phyloP scores from a whole-genome alignment of 2,888 invertebrate species.

The Caprella mutica region DNA sequence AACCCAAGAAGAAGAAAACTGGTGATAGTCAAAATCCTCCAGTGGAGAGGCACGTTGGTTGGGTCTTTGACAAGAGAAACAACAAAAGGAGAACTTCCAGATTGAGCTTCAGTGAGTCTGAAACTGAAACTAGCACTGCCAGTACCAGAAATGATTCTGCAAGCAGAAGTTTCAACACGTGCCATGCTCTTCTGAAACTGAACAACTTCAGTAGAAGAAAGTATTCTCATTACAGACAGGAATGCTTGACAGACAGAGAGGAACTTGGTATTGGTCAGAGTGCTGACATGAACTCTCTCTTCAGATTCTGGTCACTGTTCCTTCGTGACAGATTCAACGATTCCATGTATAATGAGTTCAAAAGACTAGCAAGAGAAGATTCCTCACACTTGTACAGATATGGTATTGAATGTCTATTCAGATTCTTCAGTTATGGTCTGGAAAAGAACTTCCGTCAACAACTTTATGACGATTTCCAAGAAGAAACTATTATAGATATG shows the following conservation, averaged over 20 bases:
- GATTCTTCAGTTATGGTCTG: constrained; percentile 94
- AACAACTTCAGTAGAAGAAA: constrained; percentile 97
- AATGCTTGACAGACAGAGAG: constrained; percentile 88
- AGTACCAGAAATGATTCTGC: not conserved
- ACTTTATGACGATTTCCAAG: constrained; percentile 89
- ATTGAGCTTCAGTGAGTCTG: constrained; percentile 22
- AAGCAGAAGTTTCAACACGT: constrained; percentile 66
- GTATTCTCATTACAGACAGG: constrained; percentile 88
- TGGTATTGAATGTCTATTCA: constrained; percentile 62
- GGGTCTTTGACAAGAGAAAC: constrained; percentile 88
- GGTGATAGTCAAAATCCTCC: constrained; percentile 83
- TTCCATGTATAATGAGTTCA: constrained; percentile 96
- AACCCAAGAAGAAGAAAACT: constrained; percentile 74
- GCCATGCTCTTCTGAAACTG: constrained; percentile 83
- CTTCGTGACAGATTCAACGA: constrained; percentile 94
- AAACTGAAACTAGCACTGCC: constrained; percentile 8
- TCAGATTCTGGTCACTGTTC: constrained; percentile 99
- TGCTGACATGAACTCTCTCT: constrained; percentile 98
- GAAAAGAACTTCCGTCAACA: constrained; percentile 93
- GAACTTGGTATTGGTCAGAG: constrained; percentile 86
- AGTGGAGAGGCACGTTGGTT: constrained; percentile 51
- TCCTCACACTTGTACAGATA: constrained; percentile 73
- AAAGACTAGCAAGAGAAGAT: constrained; percentile 82
- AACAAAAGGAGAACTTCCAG: too few species aligned
- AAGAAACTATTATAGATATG: constrained; percentile 78